phyloP scores from a whole-genome alignment of 2,113 vertebrate species.

The Pogonocichla stellata region DNA sequence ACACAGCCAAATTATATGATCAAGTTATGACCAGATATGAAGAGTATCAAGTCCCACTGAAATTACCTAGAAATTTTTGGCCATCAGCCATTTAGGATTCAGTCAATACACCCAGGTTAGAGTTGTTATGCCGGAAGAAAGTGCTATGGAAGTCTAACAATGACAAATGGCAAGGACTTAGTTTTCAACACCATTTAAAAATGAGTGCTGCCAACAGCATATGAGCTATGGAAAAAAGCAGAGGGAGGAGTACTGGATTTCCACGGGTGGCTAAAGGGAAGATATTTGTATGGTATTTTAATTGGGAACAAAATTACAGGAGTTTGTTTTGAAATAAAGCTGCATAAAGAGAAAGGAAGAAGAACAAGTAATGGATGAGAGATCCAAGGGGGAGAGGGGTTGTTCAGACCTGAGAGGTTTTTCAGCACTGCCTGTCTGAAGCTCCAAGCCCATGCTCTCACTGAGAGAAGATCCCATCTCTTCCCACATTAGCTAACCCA shows the following conservation, averaged over 20 bases:
- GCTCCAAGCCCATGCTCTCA: background rate
- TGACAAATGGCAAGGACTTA: slow-evolving; percentile 32
- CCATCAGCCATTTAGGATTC: slow-evolving; percentile 51
- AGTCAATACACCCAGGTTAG: slow-evolving; percentile 12
- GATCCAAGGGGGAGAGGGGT: background rate
- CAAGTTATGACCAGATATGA: slow-evolving; percentile 64
- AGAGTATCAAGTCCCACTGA: slow-evolving; percentile 57
- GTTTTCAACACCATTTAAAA: slow-evolving; percentile 13
- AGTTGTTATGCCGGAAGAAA: slow-evolving; percentile 29
- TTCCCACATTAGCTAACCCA: background rate
- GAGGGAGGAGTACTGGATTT: background rate
- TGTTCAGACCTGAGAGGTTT: background rate
- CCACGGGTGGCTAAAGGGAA: background rate
- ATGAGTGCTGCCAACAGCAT: background rate
- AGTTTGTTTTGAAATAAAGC: background rate
- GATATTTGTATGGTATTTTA: background rate
- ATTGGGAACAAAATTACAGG: background rate
- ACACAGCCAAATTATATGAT: slow-evolving; percentile 60
- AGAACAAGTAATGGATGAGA: background rate
- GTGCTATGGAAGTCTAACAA: slow-evolving; percentile 32
- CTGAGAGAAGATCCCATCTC: background rate
- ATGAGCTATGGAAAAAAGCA: background rate
- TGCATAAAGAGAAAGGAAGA: background rate
- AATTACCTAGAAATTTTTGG: slow-evolving; percentile 58
- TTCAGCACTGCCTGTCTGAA: background rate